Percentiles rank a stretch among this genome's conserved stretches.
phyloP scores from a whole-genome alignment of 2,797 vertebrate genomes.

The Syndactyla subalaris region DNA sequence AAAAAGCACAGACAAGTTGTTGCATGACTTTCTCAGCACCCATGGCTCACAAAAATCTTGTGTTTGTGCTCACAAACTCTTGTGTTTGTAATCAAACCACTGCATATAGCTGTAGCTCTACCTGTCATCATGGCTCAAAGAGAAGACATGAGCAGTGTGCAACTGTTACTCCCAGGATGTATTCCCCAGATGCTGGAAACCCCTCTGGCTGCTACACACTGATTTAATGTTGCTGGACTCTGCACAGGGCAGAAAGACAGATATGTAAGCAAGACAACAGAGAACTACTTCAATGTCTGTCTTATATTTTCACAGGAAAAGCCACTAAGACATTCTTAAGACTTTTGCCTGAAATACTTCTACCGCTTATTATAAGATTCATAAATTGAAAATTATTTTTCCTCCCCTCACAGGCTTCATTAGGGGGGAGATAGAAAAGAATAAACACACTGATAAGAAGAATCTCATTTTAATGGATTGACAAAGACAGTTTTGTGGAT shows the following conservation, averaged over 20 bases:
- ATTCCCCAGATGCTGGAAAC: background rate
- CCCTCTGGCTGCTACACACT: background rate
- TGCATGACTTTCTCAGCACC: conserved; percentile 35
- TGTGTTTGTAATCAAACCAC: conserved; percentile 22
- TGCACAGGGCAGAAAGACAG: background rate
- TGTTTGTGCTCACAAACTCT: conserved; percentile 39
- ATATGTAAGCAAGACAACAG: background rate
- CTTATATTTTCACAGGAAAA: background rate
- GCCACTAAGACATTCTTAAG: background rate
- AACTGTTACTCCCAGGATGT: background rate
- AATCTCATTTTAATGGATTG: background rate
- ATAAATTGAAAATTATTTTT: background rate
- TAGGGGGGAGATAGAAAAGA: background rate
- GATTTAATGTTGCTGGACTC: background rate
- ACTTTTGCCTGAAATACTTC: background rate
- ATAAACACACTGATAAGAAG: background rate
- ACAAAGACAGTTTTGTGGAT: background rate
- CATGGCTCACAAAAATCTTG: conserved; percentile 40
- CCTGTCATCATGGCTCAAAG: background rate
- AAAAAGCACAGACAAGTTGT: conserved; percentile 39
- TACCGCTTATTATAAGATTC: background rate
- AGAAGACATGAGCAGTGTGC: background rate
- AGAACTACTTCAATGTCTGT: background rate
- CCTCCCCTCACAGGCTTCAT: background rate
- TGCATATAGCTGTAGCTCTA: background rate